A percentile compares a stretch with the other conserved stretches of the same genome.
Evolutionary conservation across 2,797 vertebrate genomes (phyloP).

Genomic region (Ibycter americanus): DNA sequence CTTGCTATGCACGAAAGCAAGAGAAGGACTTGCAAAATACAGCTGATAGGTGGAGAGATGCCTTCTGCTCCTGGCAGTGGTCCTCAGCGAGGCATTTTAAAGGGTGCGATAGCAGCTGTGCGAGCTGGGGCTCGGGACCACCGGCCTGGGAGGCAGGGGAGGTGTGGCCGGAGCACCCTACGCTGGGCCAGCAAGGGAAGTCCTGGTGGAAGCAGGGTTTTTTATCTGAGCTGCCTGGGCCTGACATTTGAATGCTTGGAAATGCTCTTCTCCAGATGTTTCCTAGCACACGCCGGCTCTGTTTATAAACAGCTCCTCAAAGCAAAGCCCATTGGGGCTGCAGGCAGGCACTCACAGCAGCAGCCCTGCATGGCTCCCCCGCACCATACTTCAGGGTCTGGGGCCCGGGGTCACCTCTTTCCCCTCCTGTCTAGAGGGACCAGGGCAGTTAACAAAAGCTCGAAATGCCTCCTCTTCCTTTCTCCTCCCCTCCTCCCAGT

Average conservation of each 20-base stretch:
- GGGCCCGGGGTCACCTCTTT: background rate
- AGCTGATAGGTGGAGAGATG: background rate
- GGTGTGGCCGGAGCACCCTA: background rate
- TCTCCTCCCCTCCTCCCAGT: background rate
- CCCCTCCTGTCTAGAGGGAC: background rate
- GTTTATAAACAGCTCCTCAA: conserved; percentile 71
- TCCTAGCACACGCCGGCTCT: conserved; percentile 58
- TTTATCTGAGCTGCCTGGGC: conserved; percentile 57
- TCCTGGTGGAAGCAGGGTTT: conserved; percentile 47
- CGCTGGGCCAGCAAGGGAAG: conserved; percentile 60
- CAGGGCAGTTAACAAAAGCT: background rate
- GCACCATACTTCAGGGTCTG: background rate
- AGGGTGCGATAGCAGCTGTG: background rate
- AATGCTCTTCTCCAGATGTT: conserved; percentile 75
- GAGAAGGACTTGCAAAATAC: background rate
- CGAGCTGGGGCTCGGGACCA: rapidly evolving
- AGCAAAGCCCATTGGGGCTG: conserved; percentile 14
- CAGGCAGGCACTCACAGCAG: rapidly evolving
- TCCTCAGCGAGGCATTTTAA: background rate
- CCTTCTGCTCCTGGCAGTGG: background rate
- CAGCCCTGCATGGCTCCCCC: rapidly evolving
- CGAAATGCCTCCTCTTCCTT: conserved; percentile 24
- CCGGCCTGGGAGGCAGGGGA: background rate
- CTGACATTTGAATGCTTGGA: conserved; percentile 71
- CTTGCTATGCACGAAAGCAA: background rate